Evolutionary conservation across 37 sponge, comb jelly and placozoan species (phyloP).

Genomic region (Spongilla lacustris): DNA sequence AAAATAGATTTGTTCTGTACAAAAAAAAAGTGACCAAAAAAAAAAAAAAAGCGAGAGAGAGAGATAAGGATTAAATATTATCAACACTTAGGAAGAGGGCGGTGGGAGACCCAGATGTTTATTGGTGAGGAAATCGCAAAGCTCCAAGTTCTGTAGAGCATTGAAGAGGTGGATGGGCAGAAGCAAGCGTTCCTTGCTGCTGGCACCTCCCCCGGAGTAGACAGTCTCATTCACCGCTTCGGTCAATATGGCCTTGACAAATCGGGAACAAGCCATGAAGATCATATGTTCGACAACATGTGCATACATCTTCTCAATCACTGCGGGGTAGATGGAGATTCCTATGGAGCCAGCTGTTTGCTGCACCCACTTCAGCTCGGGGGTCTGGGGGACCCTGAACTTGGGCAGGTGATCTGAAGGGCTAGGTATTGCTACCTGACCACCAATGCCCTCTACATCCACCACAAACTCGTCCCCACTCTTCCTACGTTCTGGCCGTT

Average conservation of each 20-base stretch:
- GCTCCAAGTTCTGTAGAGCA: slow-evolving; percentile 35
- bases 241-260: slow-evolving; percentile 30
- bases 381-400: slow-evolving; percentile 52
- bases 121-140: slow-evolving; percentile 67
- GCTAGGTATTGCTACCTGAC: neutral
- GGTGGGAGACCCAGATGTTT: slow-evolving; percentile 29
- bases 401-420: neutral
- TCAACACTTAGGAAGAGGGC: neutral
- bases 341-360: slow-evolving; percentile 45
- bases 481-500: slow-evolving; percentile 1
- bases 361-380: slow-evolving; percentile 65
- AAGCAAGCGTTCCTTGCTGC: slow-evolving; percentile 31
- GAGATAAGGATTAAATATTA: neutral
- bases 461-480: slow-evolving; percentile 2
- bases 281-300: slow-evolving; percentile 80
- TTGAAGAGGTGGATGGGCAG: slow-evolving; percentile 43
- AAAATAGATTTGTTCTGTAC: no score
- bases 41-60: slow-evolving; percentile 12
- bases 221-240: slow-evolving; percentile 27
- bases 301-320: slow-evolving; percentile 58
- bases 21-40: no score
- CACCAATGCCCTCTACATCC: neutral
- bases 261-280: slow-evolving; percentile 49
- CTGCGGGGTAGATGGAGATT: slow-evolving; percentile 45
- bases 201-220: slow-evolving; percentile 2